phyloP scores from a whole-genome alignment of 2,797 vertebrate species.

The Neostethus bicornis region DNA sequence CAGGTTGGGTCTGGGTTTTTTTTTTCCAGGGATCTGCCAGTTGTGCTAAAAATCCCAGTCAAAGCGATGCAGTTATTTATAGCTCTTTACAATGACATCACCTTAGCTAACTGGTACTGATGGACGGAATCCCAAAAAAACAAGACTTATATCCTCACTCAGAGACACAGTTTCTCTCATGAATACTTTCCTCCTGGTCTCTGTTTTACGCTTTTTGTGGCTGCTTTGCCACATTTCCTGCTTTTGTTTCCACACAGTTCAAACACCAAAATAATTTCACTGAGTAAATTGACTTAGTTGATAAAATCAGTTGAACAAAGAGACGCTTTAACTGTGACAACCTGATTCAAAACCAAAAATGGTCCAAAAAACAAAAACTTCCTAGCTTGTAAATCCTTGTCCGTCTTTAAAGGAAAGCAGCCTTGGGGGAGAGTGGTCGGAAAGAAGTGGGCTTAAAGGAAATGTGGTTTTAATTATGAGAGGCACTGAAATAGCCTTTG shows the following conservation, averaged over 20 bases:
- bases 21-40: slow-evolving; percentile 16
- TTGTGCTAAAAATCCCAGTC: slow-evolving; percentile 52
- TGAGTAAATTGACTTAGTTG: fast-evolving
- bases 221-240: neutral
- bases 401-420: neutral
- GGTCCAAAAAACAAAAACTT: neutral
- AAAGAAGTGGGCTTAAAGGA: neutral
- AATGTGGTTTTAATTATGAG: neutral
- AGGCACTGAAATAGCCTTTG: neutral
- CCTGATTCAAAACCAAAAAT: neutral
- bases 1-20: neutral
- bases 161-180: slow-evolving; percentile 6
- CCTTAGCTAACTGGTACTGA: slow-evolving; percentile 27
- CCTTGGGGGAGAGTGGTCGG: fast-evolving
- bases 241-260: neutral
- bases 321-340: too few species aligned
- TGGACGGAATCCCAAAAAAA: slow-evolving; percentile 25
- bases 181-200: neutral
- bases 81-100: slow-evolving; percentile 53
- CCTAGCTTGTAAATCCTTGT: too few species aligned
- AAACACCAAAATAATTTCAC: neutral
- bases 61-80: slow-evolving; percentile 63
- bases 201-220: neutral
- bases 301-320: too few species aligned
- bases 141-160: slow-evolving; percentile 2